Percentiles rank a stretch among this genome's conserved stretches.
phyloP scores from a whole-genome alignment of 2,113 vertebrate species.

The Pseudorectes ferrugineus region DNA sequence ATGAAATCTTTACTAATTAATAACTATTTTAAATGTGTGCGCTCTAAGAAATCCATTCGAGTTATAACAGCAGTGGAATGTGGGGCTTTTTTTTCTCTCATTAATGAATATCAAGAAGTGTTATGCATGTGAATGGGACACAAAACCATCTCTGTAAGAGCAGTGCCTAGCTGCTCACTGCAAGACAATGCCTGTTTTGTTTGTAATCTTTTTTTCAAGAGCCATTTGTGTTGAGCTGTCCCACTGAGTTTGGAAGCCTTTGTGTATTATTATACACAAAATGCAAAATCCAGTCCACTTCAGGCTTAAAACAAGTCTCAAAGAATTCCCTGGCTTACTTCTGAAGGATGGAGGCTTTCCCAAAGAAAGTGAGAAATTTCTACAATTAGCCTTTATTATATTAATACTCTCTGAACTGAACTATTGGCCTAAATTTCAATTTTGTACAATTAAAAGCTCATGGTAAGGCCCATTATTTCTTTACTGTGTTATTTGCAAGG shows the following conservation, averaged over 20 bases:
- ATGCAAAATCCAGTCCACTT: not conserved
- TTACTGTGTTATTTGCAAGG: not conserved
- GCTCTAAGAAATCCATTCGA: not conserved
- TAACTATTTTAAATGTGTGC: not conserved
- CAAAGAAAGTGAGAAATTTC: not conserved
- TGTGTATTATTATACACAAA: not conserved
- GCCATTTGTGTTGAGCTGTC: not conserved
- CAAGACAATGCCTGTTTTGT: conserved; percentile 41
- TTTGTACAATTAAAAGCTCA: not conserved
- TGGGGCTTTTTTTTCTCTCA: not conserved
- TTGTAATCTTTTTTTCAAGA: conserved; percentile 3
- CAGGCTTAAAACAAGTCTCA: not conserved
- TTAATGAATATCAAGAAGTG: conserved; percentile 23
- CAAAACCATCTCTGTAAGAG: conserved; percentile 50
- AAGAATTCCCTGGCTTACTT: not conserved
- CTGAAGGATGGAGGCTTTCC: not conserved
- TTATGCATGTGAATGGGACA: not conserved
- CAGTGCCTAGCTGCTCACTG: not conserved
- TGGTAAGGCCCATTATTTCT: not conserved
- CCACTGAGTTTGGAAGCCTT: not conserved
- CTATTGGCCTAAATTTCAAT: not conserved
- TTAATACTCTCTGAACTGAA: not conserved
- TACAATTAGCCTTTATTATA: not conserved
- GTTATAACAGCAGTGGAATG: not conserved
- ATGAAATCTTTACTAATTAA: not conserved